These are phyloP conservation scores for Corydoras maculifer DNA, from an alignment of 2,113 vertebrate genomes.

Conservation along the genomic window DNA sequence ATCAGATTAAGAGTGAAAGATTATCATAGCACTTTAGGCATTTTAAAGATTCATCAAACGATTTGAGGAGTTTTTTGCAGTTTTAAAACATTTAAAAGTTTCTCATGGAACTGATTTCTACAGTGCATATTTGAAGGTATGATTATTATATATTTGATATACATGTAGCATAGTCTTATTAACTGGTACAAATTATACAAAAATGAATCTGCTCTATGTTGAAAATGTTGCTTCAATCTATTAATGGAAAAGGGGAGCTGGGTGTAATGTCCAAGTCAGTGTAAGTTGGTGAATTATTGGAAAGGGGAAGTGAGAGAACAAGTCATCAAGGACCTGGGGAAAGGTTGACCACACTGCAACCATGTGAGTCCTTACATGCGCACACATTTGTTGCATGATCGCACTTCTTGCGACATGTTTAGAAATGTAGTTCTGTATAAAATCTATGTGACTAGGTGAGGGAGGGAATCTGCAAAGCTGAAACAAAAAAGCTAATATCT, in stretches of 20 bases:
- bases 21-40: no score
- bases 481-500: neutral
- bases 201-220: neutral
- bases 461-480: neutral
- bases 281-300: conserved; percentile 38
- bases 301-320: conserved; percentile 48
- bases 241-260: conserved; percentile 1
- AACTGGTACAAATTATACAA: neutral
- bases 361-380: conserved; percentile 40
- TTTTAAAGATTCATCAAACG: no score
- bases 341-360: conserved; percentile 46
- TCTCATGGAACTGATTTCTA: no score
- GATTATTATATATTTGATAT: no score
- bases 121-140: no score
- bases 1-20: no score
- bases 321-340: conserved; percentile 44
- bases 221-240: neutral
- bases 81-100: no score
- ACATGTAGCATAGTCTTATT: no score
- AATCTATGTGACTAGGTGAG: conserved; percentile 8
- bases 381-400: conserved; percentile 37
- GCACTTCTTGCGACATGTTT: conserved; percentile 37
- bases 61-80: no score
- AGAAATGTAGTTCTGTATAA: conserved; percentile 24
- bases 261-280: conserved; percentile 23